Evolutionary conservation across 2,113 vertebrate species (phyloP), one percentile per base, ranked within the genome.

Genomic region (Urocolius indicus): DNA sequence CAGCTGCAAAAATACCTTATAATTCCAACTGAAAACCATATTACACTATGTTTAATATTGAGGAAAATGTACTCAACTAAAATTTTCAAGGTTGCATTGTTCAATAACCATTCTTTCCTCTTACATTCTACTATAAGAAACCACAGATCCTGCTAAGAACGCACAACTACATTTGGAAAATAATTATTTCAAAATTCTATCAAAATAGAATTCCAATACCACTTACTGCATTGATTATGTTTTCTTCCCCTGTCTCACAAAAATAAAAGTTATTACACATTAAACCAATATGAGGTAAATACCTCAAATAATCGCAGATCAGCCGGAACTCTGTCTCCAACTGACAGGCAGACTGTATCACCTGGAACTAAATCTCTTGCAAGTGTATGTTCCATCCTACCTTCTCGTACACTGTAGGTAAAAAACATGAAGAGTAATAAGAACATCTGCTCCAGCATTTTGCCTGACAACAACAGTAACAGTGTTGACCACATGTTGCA

Each of bases 261-360:
- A 48, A 84, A 61, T 6, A 30, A 8, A 46, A 27, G 27, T 45
- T n/a, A 57, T 22, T 12, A 49, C n/a, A 12, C 8, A 38, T 27
- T 18, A 20, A n/a, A 73, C 22, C 10, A 5, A 14, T 26, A 58
- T 18, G 22, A 45, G 43, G 45, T 26, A 86, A 48, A 52, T 96
- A 99, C 99, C 98, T 99, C 99, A 59, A 99, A 99, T 19, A 99
- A 97, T 1, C 99, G 98, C 17, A 99, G 98, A 95, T 99, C 99
- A 41, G 99, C 99, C 11, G 99, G 99, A 92, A 99, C 99, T 93
- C 99, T 98, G 97, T 99, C 99, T 45, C 99, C 99, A 73, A 99
- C 99, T 20, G 99, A 98, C 63, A 99, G 96, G 95, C 98, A 99
- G 62, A 99, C 99, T 1, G 99, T 99, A 87, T 99, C 99, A 57